Conservation (phyloP, 2,888 invertebrate genomes). For the Cantharis lateralis region DNA sequence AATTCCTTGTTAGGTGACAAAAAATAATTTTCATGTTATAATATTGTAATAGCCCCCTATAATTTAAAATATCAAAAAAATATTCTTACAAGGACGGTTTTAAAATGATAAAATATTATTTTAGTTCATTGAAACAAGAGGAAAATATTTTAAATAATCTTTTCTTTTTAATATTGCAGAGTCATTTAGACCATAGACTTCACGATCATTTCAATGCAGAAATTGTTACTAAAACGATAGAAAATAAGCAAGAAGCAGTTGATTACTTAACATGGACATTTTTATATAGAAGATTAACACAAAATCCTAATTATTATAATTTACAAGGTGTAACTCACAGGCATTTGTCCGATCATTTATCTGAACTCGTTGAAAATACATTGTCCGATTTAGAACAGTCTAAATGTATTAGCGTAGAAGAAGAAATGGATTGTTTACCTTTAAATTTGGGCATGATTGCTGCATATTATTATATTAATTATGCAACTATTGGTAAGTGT, state of each 20-base stretch:
- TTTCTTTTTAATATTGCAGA: constrained; percentile 59
- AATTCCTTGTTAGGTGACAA: too few relatives aligned
- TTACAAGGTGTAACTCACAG: constrained; percentile 95
- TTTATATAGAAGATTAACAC: constrained; percentile 93
- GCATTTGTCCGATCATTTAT: constrained; percentile 96
- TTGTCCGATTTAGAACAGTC: constrained; percentile 93
- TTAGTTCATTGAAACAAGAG: background rate
- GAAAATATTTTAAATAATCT: background rate
- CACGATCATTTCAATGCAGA: constrained; percentile 99
- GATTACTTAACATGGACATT: constrained; percentile 99
- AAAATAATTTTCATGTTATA: too few relatives aligned
- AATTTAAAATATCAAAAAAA: background rate
- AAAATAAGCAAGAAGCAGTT: constrained; percentile 99
- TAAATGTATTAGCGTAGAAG: constrained; percentile 96
- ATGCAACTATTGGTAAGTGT: constrained; percentile 89
- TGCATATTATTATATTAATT: constrained; percentile 99
- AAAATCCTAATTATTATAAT: constrained; percentile 99
- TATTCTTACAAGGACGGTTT: too few relatives aligned
- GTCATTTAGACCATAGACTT: constrained; percentile 95
- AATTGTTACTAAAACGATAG: constrained; percentile 98
- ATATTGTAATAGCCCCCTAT: too few relatives aligned
- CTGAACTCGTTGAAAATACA: constrained; percentile 96
- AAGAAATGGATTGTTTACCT: constrained; percentile 96
- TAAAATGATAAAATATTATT: too few relatives aligned
- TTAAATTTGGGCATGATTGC: constrained; percentile 99